A percentile compares a stretch with the other conserved stretches of the same genome.
These are phyloP conservation scores for Dolichoris vasculosae DNA, from an alignment of 1,140 invertebrate genomes.

Conservation along the genomic window DNA sequence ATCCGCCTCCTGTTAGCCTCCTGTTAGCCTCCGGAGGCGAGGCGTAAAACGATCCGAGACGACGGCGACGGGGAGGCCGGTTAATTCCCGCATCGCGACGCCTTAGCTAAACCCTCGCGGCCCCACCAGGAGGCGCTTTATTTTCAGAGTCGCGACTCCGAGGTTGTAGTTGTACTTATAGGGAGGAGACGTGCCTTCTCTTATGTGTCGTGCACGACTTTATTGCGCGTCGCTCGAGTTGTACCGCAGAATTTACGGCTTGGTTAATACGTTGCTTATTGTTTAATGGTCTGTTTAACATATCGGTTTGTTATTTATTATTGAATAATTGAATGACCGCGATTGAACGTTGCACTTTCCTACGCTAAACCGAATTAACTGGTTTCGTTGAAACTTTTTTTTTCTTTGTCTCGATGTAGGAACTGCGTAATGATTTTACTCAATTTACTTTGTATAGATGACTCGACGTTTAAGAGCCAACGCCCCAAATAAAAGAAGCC, in stretches of 20 bases:
- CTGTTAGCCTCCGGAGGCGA: neutral
- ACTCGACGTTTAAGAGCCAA: neutral
- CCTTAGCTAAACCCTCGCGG: too few relatives aligned
- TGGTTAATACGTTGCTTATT: neutral
- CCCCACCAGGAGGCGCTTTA: constrained; percentile 14
- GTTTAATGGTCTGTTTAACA: neutral
- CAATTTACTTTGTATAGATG: neutral
- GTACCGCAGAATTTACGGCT: neutral
- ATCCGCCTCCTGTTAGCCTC: constrained; percentile 9
- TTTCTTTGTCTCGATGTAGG: neutral
- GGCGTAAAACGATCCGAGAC: neutral
- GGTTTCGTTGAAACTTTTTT: neutral
- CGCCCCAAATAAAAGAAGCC: neutral
- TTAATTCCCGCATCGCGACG: constrained; percentile 27
- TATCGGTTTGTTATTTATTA: constrained; percentile 1
- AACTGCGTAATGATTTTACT: too few relatives aligned
- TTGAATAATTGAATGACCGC: neutral
- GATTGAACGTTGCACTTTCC: neutral
- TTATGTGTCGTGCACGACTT: constrained; percentile 23
- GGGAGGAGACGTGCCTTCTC: constrained; percentile 51
- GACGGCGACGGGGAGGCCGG: neutral
- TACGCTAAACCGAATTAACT: too few relatives aligned
- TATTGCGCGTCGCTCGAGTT: neutral
- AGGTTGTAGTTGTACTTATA: constrained; percentile 8
- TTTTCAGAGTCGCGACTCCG: neutral